Evolutionary conservation across 2,113 vertebrate genomes (phyloP).

Genomic region (Odocoileus hemionus): DNA sequence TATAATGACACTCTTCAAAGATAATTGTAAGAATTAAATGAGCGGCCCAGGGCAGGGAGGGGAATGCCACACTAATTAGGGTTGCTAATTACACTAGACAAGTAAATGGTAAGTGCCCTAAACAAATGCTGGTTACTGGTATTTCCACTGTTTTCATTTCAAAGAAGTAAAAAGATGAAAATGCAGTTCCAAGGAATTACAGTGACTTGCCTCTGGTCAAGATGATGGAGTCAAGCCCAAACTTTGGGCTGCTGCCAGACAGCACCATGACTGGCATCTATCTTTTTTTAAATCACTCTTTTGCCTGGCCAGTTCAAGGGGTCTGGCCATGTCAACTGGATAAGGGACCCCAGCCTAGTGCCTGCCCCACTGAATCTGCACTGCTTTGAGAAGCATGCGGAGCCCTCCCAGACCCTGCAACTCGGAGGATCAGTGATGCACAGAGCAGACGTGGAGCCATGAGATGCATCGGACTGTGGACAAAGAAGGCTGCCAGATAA

Average conservation of each 20-base stretch:
- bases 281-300: not conserved
- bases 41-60: not conserved
- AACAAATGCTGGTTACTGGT: not conserved
- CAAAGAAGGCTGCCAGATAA: not conserved
- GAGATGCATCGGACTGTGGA: accelerated
- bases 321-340: not conserved
- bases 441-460: not conserved
- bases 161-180: not conserved
- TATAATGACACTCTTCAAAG: not conserved
- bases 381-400: not conserved
- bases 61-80: not conserved
- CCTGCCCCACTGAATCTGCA: not conserved
- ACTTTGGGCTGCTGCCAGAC: too few species aligned
- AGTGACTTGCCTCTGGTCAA: not conserved
- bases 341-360: not conserved
- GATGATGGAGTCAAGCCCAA: not conserved
- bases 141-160: not conserved
- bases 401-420: not conserved
- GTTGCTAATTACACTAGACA: not conserved
- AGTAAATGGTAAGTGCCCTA: not conserved
- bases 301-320: not conserved
- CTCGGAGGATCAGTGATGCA: not conserved
- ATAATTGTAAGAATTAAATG: not conserved
- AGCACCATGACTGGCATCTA: not conserved
- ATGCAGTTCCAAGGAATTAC: not conserved